phyloP scores from a whole-genome alignment of 37 sponge, comb jelly and placozoan genomes.

The Aplysina aerophoba region DNA sequence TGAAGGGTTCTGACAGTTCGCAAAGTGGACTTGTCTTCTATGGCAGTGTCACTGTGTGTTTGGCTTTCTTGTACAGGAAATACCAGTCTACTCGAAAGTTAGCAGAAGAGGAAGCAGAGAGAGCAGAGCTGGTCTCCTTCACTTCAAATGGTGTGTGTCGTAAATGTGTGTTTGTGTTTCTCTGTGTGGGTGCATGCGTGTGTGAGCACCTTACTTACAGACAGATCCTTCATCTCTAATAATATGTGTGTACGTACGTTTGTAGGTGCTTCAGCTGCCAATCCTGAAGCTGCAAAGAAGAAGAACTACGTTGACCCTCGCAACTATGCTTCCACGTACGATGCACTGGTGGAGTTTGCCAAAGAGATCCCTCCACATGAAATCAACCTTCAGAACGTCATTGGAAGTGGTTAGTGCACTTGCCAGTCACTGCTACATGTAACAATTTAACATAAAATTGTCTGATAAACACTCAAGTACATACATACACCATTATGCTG shows the following conservation, averaged over 20 bases:
- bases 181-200: background rate
- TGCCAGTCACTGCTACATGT: background rate
- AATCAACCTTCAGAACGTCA: conserved; percentile 49
- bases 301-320: conserved; percentile 74
- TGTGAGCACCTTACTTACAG: background rate
- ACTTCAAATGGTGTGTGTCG: no score
- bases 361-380: conserved; percentile 71
- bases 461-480: no score
- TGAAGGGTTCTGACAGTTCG: no score
- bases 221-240: background rate
- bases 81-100: no score
- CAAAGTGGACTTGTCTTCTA: no score
- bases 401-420: conserved; percentile 64
- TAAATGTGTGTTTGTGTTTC: background rate
- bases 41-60: no score
- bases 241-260: background rate
- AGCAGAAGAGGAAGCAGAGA: no score
- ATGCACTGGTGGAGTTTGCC: conserved; percentile 64
- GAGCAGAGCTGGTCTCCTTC: no score
- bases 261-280: background rate
- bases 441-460: no score
- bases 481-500: no score
- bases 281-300: background rate
- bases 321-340: conserved; percentile 52
- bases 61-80: no score